Percentiles rank a stretch among this genome's conserved stretches.
These are phyloP conservation scores for Xiphias gladius DNA, from an alignment of 2,113 vertebrate genomes.

Conservation along the genomic window DNA sequence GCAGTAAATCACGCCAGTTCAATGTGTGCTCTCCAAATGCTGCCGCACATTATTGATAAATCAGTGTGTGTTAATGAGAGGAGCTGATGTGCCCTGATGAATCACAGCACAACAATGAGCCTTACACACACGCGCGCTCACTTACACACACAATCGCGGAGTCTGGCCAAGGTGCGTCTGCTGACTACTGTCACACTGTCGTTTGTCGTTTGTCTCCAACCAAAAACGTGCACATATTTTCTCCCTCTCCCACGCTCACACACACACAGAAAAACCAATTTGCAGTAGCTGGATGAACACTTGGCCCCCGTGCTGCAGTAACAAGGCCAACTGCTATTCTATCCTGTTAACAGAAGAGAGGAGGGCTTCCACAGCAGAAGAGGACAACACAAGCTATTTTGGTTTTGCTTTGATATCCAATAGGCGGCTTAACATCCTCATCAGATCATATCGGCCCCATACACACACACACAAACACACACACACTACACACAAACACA, in stretches of 20 bases:
- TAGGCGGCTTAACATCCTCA: slow-evolving; percentile 74
- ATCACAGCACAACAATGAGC: slow-evolving; percentile 64
- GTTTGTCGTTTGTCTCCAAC: slow-evolving; percentile 36
- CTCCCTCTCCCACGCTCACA: background rate
- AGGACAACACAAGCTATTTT: slow-evolving; percentile 72
- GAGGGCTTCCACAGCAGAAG: slow-evolving; percentile 57
- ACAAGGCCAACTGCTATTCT: slow-evolving; percentile 54
- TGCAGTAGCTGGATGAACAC: slow-evolving; percentile 46
- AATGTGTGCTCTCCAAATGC: slow-evolving; percentile 69
- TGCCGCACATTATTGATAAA: slow-evolving; percentile 73
- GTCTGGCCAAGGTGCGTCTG: slow-evolving; percentile 6
- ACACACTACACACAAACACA: slow-evolving; percentile 34
- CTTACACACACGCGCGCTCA: slow-evolving; percentile 11
- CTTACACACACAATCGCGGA: slow-evolving; percentile 1
- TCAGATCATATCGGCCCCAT: slow-evolving; percentile 66
- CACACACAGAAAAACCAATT: slow-evolving; percentile 39
- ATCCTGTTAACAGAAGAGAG: slow-evolving; percentile 63
- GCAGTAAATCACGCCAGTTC: slow-evolving; percentile 72
- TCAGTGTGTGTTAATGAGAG: slow-evolving; percentile 76
- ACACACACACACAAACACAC: slow-evolving; percentile 18
- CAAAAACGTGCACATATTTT: slow-evolving; percentile 12
- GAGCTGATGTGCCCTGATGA: slow-evolving; percentile 67
- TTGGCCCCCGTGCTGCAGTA: slow-evolving; percentile 53
- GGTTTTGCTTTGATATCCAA: slow-evolving; percentile 74
- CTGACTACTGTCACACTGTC: slow-evolving; percentile 18